phyloP scores from a whole-genome alignment of 2,888 invertebrate species.

The Pandemis corylana region DNA sequence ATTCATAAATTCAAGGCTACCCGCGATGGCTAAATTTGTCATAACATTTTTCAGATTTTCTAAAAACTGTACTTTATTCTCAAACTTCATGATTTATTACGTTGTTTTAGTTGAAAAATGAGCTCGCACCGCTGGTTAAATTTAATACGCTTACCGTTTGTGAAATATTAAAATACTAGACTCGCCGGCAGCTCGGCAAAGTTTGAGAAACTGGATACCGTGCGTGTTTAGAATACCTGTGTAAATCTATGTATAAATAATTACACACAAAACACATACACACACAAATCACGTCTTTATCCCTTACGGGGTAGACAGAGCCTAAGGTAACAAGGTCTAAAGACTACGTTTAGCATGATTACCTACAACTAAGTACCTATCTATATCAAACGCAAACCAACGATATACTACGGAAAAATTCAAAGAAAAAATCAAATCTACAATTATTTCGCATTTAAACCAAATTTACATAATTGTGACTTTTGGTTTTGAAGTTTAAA shows the following conservation, averaged over 20 bases:
- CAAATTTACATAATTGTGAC: no score
- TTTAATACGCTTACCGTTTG: constrained; percentile 31
- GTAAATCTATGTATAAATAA: not conserved
- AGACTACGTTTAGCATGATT: no score
- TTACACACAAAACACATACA: no score
- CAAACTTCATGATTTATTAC: constrained; percentile 35
- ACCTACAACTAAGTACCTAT: no score
- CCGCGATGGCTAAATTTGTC: not conserved
- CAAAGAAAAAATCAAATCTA: no score
- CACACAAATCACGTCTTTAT: no score
- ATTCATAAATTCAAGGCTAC: not conserved
- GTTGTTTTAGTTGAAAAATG: constrained; percentile 37
- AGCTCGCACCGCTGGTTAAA: constrained; percentile 29
- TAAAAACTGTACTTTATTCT: constrained; percentile 10
- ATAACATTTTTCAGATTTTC: constrained; percentile 22
- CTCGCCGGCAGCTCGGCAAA: constrained; percentile 24
- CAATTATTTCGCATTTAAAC: no score
- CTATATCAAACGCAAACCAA: no score
- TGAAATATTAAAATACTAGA: constrained; percentile 40
- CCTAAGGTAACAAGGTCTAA: no score
- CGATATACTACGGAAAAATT: no score
- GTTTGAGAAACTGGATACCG: constrained; percentile 11
- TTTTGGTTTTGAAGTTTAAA: no score
- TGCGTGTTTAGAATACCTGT: not conserved
- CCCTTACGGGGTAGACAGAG: no score